Conservation (phyloP, 2,797 vertebrate species). For the Melanotaenia nigrans region DNA sequence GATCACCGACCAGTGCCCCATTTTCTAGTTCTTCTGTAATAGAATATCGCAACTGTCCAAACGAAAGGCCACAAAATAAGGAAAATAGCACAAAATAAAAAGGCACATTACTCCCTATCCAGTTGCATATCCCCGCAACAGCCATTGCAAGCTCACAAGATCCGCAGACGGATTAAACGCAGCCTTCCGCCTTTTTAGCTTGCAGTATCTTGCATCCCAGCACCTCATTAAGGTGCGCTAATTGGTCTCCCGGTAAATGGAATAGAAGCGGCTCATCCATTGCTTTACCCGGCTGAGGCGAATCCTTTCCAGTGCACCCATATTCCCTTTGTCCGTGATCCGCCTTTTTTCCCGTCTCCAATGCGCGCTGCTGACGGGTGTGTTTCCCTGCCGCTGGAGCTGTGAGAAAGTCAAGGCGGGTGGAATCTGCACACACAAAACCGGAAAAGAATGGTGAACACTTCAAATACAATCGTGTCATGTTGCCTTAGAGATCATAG, state of each 20-base stretch:
- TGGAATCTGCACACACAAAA: rapidly evolving
- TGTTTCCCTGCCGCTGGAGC: conserved; percentile 81
- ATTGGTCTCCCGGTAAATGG: conserved; percentile 73
- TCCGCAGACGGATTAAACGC: conserved; percentile 85
- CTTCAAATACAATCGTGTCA: conserved; percentile 56
- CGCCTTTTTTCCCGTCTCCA: conserved; percentile 68
- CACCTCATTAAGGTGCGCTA: conserved; percentile 84
- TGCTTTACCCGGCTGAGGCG: conserved; percentile 62
- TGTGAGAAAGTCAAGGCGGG: conserved; percentile 52
- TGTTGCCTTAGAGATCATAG: neutral
- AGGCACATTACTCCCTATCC: conserved; percentile 82
- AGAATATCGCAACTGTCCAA: conserved; percentile 90
- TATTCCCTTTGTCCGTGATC: conserved; percentile 85
- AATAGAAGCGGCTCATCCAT: conserved; percentile 73
- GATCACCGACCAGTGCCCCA: conserved; percentile 91
- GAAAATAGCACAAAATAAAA: conserved; percentile 83
- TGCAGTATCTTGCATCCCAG: conserved; percentile 82
- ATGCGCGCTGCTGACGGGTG: conserved; percentile 85
- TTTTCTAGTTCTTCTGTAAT: conserved; percentile 91
- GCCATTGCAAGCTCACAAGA: conserved; percentile 85
- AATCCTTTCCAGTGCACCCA: conserved; percentile 80
- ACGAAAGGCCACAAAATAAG: conserved; percentile 84
- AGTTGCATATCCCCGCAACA: conserved; percentile 81
- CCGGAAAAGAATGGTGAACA: neutral
- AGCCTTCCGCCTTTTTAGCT: conserved; percentile 84